A percentile compares a stretch with the other conserved stretches of the same genome.
These are phyloP conservation scores for Micrasema minimum DNA, from an alignment of 1,140 invertebrate species.

Conservation along the genomic window DNA sequence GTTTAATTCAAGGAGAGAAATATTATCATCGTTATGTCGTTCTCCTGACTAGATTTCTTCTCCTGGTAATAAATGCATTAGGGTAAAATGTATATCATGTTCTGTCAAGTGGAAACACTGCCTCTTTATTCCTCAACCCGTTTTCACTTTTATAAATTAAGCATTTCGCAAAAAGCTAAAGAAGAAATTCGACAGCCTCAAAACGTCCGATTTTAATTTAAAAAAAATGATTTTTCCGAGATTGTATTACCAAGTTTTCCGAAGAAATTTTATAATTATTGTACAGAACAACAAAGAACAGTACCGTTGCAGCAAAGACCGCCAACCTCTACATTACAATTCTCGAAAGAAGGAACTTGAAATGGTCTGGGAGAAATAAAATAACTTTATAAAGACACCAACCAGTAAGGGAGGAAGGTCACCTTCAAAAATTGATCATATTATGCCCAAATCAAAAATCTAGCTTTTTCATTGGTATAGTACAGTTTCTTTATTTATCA, in stretches of 20 bases:
- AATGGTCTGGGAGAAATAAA: too few relatives aligned
- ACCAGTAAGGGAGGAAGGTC: too few relatives aligned
- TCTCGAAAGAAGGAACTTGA: too few relatives aligned
- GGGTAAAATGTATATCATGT: constrained; percentile 14
- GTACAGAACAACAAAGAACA: not conserved
- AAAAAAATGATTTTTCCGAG: not conserved
- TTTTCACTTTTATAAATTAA: not conserved
- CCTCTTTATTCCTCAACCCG: not conserved
- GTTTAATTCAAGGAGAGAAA: constrained; percentile 46
- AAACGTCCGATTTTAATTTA: not conserved
- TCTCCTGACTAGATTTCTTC: constrained; percentile 9
- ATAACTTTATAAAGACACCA: too few relatives aligned
- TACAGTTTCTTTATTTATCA: too few relatives aligned
- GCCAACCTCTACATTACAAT: too few relatives aligned
- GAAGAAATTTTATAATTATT: not conserved
- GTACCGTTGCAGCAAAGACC: too few relatives aligned
- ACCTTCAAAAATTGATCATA: too few relatives aligned
- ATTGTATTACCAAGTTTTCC: not conserved
- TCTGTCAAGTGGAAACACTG: constrained; percentile 23
- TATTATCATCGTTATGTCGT: constrained; percentile 43
- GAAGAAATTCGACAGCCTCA: too few relatives aligned
- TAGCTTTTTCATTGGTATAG: too few relatives aligned
- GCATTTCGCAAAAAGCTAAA: not conserved
- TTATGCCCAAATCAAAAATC: too few relatives aligned
- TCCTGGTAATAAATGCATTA: constrained; percentile 24